Evolutionary conservation across 1,140 invertebrate species (phyloP), one percentile per base, ranked within the genome.

Genomic region (Drosophila oshimai): DNA sequence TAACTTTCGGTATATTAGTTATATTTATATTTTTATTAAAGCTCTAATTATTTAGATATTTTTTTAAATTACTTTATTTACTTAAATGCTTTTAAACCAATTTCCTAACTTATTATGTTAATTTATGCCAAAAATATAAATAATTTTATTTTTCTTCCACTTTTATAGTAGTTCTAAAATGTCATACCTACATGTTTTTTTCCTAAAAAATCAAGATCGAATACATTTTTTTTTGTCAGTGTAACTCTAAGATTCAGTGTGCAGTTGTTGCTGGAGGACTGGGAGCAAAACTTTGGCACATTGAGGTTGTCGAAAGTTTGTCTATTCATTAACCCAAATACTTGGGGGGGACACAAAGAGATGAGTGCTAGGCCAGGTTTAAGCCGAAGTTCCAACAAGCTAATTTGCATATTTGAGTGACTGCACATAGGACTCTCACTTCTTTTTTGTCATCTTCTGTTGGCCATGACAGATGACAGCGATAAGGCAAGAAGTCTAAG

Each of bases 251-350:
- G 34, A 26, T 50, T 37, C 55, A 24, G 22, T 51, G 42, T 55
- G 51, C 31, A 62, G 49, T 47, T 58, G 55, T 65, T 57, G 50
- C 65, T 31, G 33, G 58, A 24, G 61, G 33, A 31, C 49, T 42
- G 22, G 33, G 37, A 22, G 49, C 34, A 24, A 57, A 74, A 62
- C 79, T 71, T 87, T 87, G 77, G 73, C 76, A 69, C 81, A 87
- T 88, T 87, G 83, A 81, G 77, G 69, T 78, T 88, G 77, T 81
- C 68, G 69, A 87, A 87, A 87, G 81, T 87, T 87, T 87, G 81
- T 71, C 81, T 81, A 87, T 87, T 87, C 81, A 87, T 87, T 87
- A 87, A 87, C 81, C 81, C 68, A 87, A 87, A 87, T 87, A 87
- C 26, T 20, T 42, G 12, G 45, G 39, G 29, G 22, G 41, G 37